A percentile compares a stretch with the other conserved stretches of the same genome.
These are phyloP conservation scores for Pseudotriccus pelzelni DNA, from an alignment of 2,797 vertebrate genomes.

Conservation along the genomic window DNA sequence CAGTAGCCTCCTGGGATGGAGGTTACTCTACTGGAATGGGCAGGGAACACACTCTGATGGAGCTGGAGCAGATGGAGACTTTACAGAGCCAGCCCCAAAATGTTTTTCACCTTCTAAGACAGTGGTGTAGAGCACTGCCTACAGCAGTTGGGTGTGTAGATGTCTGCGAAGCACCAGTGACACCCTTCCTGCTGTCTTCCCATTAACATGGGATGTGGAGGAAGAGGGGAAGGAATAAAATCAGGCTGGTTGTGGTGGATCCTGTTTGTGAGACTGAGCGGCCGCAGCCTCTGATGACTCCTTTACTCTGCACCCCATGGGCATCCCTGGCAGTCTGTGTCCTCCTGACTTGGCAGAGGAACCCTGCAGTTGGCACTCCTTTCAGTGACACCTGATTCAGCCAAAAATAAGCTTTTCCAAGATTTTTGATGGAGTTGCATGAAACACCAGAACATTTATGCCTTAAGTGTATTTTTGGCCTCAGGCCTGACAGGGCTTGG, in stretches of 20 bases:
- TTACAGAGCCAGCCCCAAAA: neutral
- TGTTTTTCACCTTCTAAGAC: neutral
- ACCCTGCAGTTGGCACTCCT: neutral
- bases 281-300: neutral
- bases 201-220: no score
- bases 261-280: neutral
- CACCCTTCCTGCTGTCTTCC: neutral
- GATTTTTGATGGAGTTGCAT: neutral
- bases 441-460: neutral
- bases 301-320: rapidly evolving
- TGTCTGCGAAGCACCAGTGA: neutral
- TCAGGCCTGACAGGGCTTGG: neutral
- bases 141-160: neutral
- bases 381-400: neutral
- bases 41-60: neutral
- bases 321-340: neutral
- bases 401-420: neutral
- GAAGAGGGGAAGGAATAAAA: neutral
- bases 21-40: neutral
- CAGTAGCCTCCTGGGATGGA: neutral
- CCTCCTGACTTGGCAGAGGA: neutral
- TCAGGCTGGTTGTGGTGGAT: neutral
- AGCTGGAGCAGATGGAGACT: neutral
- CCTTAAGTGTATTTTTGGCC: neutral
- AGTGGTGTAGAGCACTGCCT: neutral